Evolutionary conservation across 2,888 invertebrate genomes (phyloP).

Genomic region (Pyrochroa serraticornis): DNA sequence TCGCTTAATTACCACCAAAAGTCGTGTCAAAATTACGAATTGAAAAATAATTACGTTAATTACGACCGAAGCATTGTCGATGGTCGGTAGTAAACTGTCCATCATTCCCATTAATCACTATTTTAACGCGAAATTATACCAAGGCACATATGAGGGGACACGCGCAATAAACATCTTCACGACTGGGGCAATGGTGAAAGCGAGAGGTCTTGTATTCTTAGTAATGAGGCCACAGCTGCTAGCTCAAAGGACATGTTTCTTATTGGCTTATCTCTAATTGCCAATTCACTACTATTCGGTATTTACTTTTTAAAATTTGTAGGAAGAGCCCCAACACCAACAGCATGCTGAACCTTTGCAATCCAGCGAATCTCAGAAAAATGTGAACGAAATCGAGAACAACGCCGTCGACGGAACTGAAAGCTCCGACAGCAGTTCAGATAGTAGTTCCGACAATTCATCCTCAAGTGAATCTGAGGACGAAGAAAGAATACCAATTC

Average conservation of each 20-base stretch:
- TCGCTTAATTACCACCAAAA: background rate
- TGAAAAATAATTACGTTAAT: background rate
- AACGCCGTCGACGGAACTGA: slow-evolving; percentile 46
- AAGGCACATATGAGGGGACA: background rate
- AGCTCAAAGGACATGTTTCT: slow-evolving; percentile 1
- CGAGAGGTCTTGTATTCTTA: slow-evolving; percentile 51
- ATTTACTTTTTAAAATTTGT: slow-evolving; percentile 24
- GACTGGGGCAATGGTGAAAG: slow-evolving; percentile 53
- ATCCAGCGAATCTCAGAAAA: slow-evolving; percentile 35
- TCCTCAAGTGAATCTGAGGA: slow-evolving; percentile 65
- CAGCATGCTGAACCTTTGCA: no score
- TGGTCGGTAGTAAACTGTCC: no score
- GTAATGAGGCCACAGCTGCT: slow-evolving; percentile 46
- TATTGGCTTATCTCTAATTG: background rate
- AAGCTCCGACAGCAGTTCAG: slow-evolving; percentile 26
- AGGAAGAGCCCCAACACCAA: slow-evolving; percentile 39
- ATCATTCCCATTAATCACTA: background rate
- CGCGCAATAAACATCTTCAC: slow-evolving; percentile 36
- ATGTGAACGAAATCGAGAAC: slow-evolving; percentile 52
- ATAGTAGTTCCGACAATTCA: slow-evolving; percentile 51
- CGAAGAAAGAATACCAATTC: slow-evolving; percentile 63
- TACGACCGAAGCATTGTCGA: background rate
- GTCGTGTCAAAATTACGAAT: slow-evolving; percentile 1
- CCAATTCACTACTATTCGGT: background rate
- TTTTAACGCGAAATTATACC: background rate